These are phyloP conservation scores for Mactromeris polynyma DNA, from an alignment of 2,888 invertebrate genomes.

Conservation along the genomic window DNA sequence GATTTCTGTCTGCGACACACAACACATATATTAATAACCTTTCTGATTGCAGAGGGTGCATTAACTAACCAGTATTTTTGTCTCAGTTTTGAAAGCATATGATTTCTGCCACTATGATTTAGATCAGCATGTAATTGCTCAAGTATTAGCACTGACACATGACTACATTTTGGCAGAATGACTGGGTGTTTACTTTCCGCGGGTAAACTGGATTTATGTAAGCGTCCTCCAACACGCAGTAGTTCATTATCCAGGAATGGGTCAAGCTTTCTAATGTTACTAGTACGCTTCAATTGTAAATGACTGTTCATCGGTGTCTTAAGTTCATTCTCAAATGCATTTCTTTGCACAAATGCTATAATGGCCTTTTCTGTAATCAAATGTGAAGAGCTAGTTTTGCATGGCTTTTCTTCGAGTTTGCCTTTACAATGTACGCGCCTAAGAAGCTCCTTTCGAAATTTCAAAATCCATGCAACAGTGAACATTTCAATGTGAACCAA, in stretches of 20 bases:
- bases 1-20: slow-evolving; percentile 41
- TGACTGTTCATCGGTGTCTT: neutral
- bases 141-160: slow-evolving; percentile 51
- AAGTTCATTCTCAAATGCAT: slow-evolving; percentile 28
- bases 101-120: slow-evolving; percentile 56
- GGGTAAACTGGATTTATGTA: slow-evolving; percentile 29
- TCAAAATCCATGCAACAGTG: slow-evolving; percentile 30
- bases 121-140: slow-evolving; percentile 40
- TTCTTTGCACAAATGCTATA: slow-evolving; percentile 28
- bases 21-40: slow-evolving; percentile 43
- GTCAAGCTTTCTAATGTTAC: slow-evolving; percentile 35
- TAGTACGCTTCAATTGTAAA: slow-evolving; percentile 25
- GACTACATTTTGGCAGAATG: slow-evolving; percentile 50
- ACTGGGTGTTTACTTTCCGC: slow-evolving; percentile 41
- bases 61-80: slow-evolving; percentile 54
- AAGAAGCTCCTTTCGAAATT: neutral
- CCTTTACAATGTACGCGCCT: neutral
- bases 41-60: slow-evolving; percentile 39
- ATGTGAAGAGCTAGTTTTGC: neutral
- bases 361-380: neutral
- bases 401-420: neutral
- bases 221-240: slow-evolving; percentile 42
- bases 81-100: slow-evolving; percentile 40
- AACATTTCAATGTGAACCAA: slow-evolving; percentile 27
- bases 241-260: slow-evolving; percentile 39